These are phyloP conservation scores for Ganaspis brasiliensis DNA, from an alignment of 2,888 invertebrate species.

Conservation along the genomic window DNA sequence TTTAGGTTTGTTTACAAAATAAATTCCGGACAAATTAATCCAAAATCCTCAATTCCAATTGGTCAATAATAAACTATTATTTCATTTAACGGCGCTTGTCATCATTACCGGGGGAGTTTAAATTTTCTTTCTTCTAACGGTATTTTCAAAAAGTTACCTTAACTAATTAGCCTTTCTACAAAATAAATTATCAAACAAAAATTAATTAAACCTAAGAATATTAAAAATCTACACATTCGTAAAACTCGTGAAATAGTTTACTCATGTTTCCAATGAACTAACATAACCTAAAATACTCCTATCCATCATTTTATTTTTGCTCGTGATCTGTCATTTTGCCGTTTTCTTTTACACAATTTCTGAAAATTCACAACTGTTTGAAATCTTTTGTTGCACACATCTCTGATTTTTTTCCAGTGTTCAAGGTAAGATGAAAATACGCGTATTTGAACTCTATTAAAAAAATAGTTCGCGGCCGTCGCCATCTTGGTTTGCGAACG, in stretches of 20 bases:
- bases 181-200: neutral
- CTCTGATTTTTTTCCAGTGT: neutral
- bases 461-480: conserved; percentile 83
- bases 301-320: neutral
- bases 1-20: conserved; percentile 47
- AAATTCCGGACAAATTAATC: neutral
- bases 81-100: neutral
- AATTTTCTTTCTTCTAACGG: neutral
- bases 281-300: neutral
- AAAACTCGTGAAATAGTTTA: neutral
- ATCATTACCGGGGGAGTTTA: neutral
- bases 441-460: conserved; percentile 3
- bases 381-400: neutral
- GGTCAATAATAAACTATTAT: neutral
- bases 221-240: neutral
- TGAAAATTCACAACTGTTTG: neutral
- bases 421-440: neutral
- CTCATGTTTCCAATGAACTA: neutral
- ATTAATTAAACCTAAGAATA: neutral
- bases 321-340: neutral
- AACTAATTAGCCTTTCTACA: neutral
- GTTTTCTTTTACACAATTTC: neutral
- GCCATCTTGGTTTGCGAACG: conserved; percentile 90
- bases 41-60: neutral
- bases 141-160: neutral